These are phyloP conservation scores for Ursus arctos DNA, from an alignment of 2,113 vertebrate genomes.

Conservation along the genomic window DNA sequence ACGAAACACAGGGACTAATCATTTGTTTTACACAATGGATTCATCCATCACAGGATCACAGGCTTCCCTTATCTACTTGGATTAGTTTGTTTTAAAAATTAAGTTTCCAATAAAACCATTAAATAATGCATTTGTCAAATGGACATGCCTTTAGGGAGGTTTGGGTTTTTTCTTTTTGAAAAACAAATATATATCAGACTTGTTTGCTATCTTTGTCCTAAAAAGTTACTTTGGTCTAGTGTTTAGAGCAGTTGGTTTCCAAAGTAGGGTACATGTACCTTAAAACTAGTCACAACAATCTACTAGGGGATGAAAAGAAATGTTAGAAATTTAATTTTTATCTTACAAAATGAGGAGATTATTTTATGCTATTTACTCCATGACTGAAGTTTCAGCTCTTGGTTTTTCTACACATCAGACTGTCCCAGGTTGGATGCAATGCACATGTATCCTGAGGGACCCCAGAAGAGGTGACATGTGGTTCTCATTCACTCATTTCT, in stretches of 20 bases:
- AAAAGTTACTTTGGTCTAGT: neutral
- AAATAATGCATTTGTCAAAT: neutral
- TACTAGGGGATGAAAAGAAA: neutral
- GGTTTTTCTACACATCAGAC: neutral
- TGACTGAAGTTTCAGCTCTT: neutral
- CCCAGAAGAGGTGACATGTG: rapidly evolving
- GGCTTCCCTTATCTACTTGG: neutral
- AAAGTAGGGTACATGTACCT: neutral
- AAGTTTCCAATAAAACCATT: neutral
- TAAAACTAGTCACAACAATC: neutral
- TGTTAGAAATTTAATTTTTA: neutral
- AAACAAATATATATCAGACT: neutral
- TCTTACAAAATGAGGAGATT: neutral
- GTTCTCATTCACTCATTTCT: too few relatives aligned
- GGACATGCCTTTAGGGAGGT: neutral
- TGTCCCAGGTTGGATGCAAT: neutral
- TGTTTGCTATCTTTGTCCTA: neutral
- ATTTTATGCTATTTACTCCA: neutral
- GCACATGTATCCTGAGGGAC: neutral
- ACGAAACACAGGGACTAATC: neutral
- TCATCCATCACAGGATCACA: neutral
- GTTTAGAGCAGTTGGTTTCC: neutral
- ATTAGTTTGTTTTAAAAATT: neutral
- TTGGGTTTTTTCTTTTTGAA: neutral
- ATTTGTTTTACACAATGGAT: neutral